Base-by-base conservation (phyloP, 1,140 invertebrate species). In the Brachionus rotundiformis region DNA sequence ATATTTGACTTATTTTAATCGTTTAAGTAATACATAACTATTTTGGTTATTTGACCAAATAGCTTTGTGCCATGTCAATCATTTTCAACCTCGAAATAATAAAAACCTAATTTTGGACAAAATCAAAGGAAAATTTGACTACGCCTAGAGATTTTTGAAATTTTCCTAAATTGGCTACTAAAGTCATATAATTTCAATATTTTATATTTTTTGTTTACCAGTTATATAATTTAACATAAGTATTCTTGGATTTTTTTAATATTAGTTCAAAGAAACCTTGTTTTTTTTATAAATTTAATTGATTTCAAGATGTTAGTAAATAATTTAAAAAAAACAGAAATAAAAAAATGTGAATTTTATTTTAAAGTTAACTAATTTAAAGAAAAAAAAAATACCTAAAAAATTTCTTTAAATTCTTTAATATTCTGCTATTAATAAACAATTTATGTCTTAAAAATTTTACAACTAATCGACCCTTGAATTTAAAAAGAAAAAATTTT, bases 1-100 rank as follows among this genome's bases (percentile, higher is more conserved):
- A 54, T 19, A 54, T 54, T 49, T 49, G 44, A 49, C 44, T 49
- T 49, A 49, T 49, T 54, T 54, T 54, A 54, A 54, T 54, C 47
- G 47, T 19, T 16, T 54, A 54, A 19, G 5, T 54, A 54, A 54
- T 54, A 25, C 47, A 54, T 25, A 19, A 25, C 8, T 54, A 54
- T 54, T 54, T 23, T 54, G 47, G n/a, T 54, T 19, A 54, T 54
- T 54, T 54, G 5, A 54, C 2, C 7, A 54, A 54, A 47, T 19
- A 54, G 23, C 47, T 54, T 19, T 54, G 19, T 49, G 16, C 44
- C 44, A 16, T 49, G 44, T 49, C 16, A 54, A 23, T 41, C 39
- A 41, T 41, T 41, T n/a, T n/a, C n/a, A n/a, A n/a, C n/a, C n/a
- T n/a, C n/a, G n/a, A n/a, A n/a, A n/a, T n/a, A n/a, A n/a, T n/a